Evolutionary conservation across 92 coral and sea anemone species (phyloP), one percentile per base, ranked within the genome.

Genomic region (Bergia sp.): DNA sequence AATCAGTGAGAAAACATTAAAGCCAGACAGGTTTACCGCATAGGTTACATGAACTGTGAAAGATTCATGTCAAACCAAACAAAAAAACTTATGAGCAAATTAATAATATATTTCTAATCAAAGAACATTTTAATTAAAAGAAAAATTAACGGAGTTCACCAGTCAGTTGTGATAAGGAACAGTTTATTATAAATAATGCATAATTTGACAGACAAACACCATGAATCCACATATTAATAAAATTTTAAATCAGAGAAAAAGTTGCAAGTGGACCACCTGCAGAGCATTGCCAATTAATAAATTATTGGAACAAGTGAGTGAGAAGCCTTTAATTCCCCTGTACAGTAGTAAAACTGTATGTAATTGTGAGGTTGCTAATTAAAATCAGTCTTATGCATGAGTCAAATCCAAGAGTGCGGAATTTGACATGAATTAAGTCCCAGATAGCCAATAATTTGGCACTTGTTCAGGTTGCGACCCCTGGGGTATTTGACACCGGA

Each of bases 21-120:
- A 5, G 80, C 12, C 41, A 75, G 49, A 75, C 29, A 36, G 20
- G 4, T 36, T 20, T 75, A 75, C 23, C 49, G 18, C 80, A 18
- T 1, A 38, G 9, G n/a, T 1, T 11, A 50, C 79, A 38, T 29
- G 43, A 3, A 1, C 42, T 13, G 90, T 37, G 29, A 80, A 50
- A 44, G 82, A 88, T 42, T 80, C 90, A 71, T 79, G 80, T 80
- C 86, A 80, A 41, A 80, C 12, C 9, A 39, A 57, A 49, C 23
- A 80, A 49, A 49, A 3, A 42, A 29, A 29, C 29, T 29, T 29
- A 47, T 38, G 81, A 36, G 29, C 15, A 40, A 58, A 53, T 12
- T 11, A 50, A 53, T 53, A 11, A 50, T 53, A 36, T 57, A 76
- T 76, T 55, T 23, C 57, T 42, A 39, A 7, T 23, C 3, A 11